Base-by-base conservation (phyloP, 2,113 vertebrate species). In the Seriola rivoliana region DNA sequence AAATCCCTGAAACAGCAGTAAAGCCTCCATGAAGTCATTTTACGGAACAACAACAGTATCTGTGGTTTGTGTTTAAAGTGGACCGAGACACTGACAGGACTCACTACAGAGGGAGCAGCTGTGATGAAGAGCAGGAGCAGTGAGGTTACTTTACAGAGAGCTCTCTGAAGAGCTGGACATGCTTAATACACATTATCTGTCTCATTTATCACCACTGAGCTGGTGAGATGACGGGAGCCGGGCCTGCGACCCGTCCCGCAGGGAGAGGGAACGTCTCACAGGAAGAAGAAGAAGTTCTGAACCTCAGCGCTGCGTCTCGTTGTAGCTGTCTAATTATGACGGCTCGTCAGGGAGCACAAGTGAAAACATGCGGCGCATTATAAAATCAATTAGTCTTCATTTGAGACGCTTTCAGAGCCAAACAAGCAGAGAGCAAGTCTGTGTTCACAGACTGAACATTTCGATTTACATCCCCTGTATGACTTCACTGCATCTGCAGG, bases 111-210 rank as follows among this genome's bases (percentile, higher is more conserved):
- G 95, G 93, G 95, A 95, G 95, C 92, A 94, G 94, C 93, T 94
- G 91, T 96, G 96, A 97, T 96, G 92, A 93, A 96, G 96, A 95
- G 90, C 96, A 97, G 97, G 96, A 96, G 95, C 95, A 97, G 96
- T 93, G 95, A 94, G 95, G 96, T 95, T 95, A 93, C 93, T 94
- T 93, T 93, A 81, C 81, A 96, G 93, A 95, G 92, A 36, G 50
- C 52, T 94, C 95, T 95, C 91, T 89, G 90, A 94, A 87, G 77
- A 95, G 94, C 96, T 95, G 95, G 90, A 95, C 94, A 95, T 96
- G 94, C 95, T 97, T 95, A 94, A 94, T 95, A 92, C 94, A 96
- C 93, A 95, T 95, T 93, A 95, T 96, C 95, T 94, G 93, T 94
- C 93, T 95, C 96, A 96, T 97, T 95, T 94, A 96, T 96, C 95